Evolutionary conservation across 2,888 invertebrate species (phyloP).

Genomic region (Elysia crispata): DNA sequence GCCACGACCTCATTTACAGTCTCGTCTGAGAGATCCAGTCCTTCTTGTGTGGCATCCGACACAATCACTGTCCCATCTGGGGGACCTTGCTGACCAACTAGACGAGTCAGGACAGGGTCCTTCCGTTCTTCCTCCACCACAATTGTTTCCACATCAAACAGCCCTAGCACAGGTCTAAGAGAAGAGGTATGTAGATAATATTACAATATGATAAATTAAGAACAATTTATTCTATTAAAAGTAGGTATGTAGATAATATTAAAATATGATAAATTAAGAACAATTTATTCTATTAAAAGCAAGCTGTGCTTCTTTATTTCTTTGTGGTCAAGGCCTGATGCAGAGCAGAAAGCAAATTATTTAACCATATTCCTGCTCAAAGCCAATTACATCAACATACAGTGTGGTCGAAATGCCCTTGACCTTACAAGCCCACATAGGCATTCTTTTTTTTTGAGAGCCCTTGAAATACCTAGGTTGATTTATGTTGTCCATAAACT

Average conservation of each 20-base stretch:
- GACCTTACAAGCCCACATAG: too few relatives aligned
- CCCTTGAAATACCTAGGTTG: too few relatives aligned
- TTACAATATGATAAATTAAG: not conserved
- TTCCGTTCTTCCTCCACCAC: conserved; percentile 88
- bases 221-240: not conserved
- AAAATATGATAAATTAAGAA: not conserved
- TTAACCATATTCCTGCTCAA: too few relatives aligned
- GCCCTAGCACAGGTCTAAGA: conserved; percentile 90
- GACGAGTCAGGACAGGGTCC: conserved; percentile 88
- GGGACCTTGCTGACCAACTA: conserved; percentile 85
- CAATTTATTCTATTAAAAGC: not conserved
- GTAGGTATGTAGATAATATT: not conserved
- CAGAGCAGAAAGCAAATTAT: too few relatives aligned
- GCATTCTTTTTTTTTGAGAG: too few relatives aligned
- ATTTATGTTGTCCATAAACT: too few relatives aligned
- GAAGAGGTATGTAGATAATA: not conserved
- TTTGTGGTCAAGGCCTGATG: too few relatives aligned
- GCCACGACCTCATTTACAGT: conserved; percentile 88
- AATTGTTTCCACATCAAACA: conserved; percentile 91
- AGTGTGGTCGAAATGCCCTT: too few relatives aligned
- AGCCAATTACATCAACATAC: too few relatives aligned
- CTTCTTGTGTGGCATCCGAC: conserved; percentile 79
- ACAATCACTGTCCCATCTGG: conserved; percentile 96
- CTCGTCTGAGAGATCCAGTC: conserved; percentile 85
- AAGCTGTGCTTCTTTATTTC: too few relatives aligned